These are phyloP conservation scores for Leptinotarsa undecemlineata DNA, from an alignment of 1,140 invertebrate genomes.

Conservation along the genomic window DNA sequence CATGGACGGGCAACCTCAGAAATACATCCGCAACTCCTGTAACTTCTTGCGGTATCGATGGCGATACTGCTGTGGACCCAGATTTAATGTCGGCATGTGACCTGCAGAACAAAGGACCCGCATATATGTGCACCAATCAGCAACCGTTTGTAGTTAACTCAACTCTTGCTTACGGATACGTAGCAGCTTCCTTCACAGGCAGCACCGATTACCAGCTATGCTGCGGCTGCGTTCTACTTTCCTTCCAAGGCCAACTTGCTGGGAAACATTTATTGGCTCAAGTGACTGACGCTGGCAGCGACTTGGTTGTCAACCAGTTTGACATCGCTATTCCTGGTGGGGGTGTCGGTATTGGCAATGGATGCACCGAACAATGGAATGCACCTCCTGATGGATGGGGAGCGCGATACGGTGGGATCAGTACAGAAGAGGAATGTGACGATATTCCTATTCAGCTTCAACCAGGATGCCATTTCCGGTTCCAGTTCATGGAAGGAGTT, in stretches of 20 bases:
- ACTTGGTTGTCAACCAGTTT: constrained; percentile 35
- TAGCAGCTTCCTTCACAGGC: constrained; percentile 37
- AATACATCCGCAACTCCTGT: constrained; percentile 5
- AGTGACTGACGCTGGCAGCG: constrained; percentile 31
- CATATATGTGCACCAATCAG: constrained; percentile 34
- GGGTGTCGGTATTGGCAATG: constrained; percentile 11
- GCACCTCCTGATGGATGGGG: constrained; percentile 30
- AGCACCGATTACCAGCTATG: constrained; percentile 29
- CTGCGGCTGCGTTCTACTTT: constrained; percentile 30
- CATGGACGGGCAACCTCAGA: constrained; percentile 28
- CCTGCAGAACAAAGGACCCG: constrained; percentile 15
- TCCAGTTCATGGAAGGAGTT: constrained; percentile 33
- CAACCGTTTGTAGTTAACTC: constrained; percentile 30
- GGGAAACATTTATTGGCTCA: constrained; percentile 33
- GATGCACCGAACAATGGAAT: constrained; percentile 18
- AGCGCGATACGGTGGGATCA: constrained; percentile 6
- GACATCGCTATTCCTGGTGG: constrained; percentile 37
- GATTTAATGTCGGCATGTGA: neutral
- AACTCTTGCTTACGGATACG: constrained; percentile 30
- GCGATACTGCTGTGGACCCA: constrained; percentile 21
- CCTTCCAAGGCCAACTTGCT: constrained; percentile 19
- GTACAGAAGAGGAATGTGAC: neutral
- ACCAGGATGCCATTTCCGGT: constrained; percentile 32
- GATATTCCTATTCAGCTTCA: constrained; percentile 20
- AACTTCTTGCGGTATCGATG: constrained; percentile 30